A percentile compares a stretch with the other conserved stretches of the same genome.
Evolutionary conservation across 92 coral and sea anemone genomes (phyloP).

Genomic region (Palythoa heliodiscus): DNA sequence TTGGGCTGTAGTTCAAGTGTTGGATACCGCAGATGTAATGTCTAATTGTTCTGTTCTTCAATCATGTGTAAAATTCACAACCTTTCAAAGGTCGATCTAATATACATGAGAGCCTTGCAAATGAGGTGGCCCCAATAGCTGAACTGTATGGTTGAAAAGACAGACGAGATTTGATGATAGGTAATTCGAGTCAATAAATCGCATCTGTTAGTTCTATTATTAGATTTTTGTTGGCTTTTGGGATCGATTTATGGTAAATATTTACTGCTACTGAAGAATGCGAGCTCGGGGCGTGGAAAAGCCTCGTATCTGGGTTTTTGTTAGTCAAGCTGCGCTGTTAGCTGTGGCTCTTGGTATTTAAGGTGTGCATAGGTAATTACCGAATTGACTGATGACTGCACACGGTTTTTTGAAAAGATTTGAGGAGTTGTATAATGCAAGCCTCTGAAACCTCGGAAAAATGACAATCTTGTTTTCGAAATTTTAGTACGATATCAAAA

Average conservation of each 20-base stretch:
- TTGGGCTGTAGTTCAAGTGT: background rate
- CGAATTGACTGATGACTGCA: constrained; percentile 1
- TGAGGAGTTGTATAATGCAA: background rate
- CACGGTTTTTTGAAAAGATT: constrained; percentile 2
- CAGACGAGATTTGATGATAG: constrained; percentile 22
- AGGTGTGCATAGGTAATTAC: constrained; percentile 42
- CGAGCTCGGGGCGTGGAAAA: constrained; percentile 43
- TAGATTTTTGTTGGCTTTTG: constrained; percentile 20
- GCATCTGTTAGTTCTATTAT: constrained; percentile 34
- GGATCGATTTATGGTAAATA: constrained; percentile 20
- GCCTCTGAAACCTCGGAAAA: background rate
- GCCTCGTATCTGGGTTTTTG: constrained; percentile 21
- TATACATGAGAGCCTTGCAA: constrained; percentile 30
- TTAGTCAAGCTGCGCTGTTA: background rate
- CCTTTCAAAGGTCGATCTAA: constrained; percentile 20
- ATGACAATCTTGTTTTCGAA: background rate
- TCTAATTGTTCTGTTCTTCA: background rate
- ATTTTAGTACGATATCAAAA: background rate
- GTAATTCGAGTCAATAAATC: constrained; percentile 39
- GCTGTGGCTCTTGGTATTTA: constrained; percentile 13
- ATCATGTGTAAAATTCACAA: constrained; percentile 26
- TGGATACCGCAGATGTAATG: background rate
- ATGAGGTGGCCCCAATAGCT: constrained; percentile 11
- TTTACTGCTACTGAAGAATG: constrained; percentile 29
- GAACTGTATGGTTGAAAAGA: constrained; percentile 7